Conservation (phyloP, 1,140 invertebrate genomes). For the Oreohelix idahoensis region DNA sequence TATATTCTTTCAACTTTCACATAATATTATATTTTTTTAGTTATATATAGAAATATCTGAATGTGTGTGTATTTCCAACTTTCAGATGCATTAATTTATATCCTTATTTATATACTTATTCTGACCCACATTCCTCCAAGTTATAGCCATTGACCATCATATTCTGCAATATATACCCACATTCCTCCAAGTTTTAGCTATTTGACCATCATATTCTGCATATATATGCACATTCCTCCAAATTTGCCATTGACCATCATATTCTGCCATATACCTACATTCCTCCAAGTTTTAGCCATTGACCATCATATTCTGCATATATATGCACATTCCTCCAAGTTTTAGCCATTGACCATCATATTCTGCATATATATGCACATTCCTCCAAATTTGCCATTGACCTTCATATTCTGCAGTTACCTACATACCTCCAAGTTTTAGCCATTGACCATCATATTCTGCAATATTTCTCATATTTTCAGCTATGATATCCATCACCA, state of each 20-base stretch:
- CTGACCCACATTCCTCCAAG: no score
- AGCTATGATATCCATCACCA: slow-evolving; percentile 25
- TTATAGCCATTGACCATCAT: neutral
- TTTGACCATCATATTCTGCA: neutral
- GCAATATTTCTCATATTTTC: neutral
- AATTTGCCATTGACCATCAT: no score
- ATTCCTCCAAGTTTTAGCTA: slow-evolving; percentile 5
- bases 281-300: no score
- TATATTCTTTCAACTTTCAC: no score
- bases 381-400: neutral
- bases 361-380: neutral
- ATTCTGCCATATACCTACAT: no score
- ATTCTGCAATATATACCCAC: neutral
- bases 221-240: neutral
- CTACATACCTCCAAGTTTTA: no score
- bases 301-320: neutral
- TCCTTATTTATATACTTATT: no score
- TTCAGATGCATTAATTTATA: no score
- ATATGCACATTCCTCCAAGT: neutral
- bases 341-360: slow-evolving; percentile 5
- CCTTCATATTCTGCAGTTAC: no score
- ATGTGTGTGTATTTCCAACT: no score
- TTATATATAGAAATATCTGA: no score
- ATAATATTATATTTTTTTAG: no score
- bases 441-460: neutral